Base-by-base conservation (phyloP, 2,113 vertebrate species). In the Neopipo cinnamomea region DNA sequence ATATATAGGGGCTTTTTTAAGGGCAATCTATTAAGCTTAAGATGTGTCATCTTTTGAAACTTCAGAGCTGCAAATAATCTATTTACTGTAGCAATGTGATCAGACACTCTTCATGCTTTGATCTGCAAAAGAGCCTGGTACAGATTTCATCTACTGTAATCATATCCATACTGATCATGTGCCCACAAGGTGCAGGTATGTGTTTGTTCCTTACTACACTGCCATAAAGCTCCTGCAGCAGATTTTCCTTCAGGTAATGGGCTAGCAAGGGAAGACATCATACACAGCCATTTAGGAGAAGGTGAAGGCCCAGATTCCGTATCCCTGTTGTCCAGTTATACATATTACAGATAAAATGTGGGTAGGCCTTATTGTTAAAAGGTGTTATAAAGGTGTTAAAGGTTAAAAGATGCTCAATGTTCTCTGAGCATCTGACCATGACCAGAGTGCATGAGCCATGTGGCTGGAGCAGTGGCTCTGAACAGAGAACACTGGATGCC, bases 181-280 rank as follows among this genome's bases (percentile, higher is more conserved):
- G 42, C 33, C 27, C 17, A 21, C 12, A 65, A 59, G 31, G 44
- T 73, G 50, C 22, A 44, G 33, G 21, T 18, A 44, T 0, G 0
- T 11, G 11, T 53, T 41, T 44, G 39, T 5, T 41, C 23, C 59
- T 65, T 16, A 8, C 49, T 28, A 23, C 0, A 0, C 27, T 17
- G 50, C 55, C 27, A 47, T 6, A 14, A 41, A 81, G 35, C 9
- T 24, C 1, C 65, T 81, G 50, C 59, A 66, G 55, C 37, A 70
- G 23, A 33, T 70, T 70, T 55, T 82, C 55, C 59, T 35, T 61
- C 59, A 55, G 23, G 49, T 9, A 49, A 67, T 9, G 12, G 44
- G 33, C 39, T 15, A 77, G 50, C 41, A 85, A 85, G 24, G 35
- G 27, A 85, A 90, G 14, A 56, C 21, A 37, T 58, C 65, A 74